These are phyloP conservation scores for Cirrhinus molitorella DNA, from an alignment of 2,797 vertebrate species.

Conservation along the genomic window DNA sequence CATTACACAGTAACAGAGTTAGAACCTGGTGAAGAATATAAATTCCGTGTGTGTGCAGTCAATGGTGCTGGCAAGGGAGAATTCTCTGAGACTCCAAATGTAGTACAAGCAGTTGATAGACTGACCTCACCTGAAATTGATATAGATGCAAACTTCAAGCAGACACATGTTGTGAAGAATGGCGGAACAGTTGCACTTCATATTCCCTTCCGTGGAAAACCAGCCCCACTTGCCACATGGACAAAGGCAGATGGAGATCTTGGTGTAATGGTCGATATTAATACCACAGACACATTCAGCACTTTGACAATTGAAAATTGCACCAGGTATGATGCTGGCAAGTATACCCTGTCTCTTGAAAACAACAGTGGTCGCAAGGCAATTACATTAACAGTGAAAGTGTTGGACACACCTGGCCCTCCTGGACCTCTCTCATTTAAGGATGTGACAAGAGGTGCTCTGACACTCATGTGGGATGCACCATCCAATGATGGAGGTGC, in stretches of 20 bases:
- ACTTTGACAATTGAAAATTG: constrained; percentile 94
- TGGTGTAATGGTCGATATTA: constrained; percentile 89
- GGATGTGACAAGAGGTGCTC: constrained; percentile 91
- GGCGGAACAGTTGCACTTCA: constrained; percentile 90
- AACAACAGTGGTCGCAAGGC: constrained; percentile 96
- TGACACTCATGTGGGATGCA: constrained; percentile 97
- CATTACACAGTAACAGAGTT: constrained; percentile 89
- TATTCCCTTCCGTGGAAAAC: constrained; percentile 91
- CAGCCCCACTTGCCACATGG: constrained; percentile 92
- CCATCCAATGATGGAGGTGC: constrained; percentile 92
- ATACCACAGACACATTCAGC: constrained; percentile 91
- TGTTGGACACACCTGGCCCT: constrained; percentile 95
- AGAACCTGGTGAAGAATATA: constrained; percentile 92
- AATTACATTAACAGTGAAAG: constrained; percentile 96
- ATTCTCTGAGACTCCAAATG: constrained; percentile 84
- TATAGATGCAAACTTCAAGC: constrained; percentile 94
- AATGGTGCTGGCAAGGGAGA: constrained; percentile 94
- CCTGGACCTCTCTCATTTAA: constrained; percentile 94
- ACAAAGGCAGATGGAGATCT: constrained; percentile 90
- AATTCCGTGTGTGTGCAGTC: constrained; percentile 94
- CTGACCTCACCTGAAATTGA: constrained; percentile 95
- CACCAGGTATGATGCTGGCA: constrained; percentile 95
- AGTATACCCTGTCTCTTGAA: constrained; percentile 94
- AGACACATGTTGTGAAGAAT: constrained; percentile 95
- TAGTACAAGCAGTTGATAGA: constrained; percentile 91